A percentile compares a stretch with the other conserved stretches of the same genome.
Evolutionary conservation across 2,888 invertebrate species (phyloP).

Genomic region (Piscicola geometra): DNA sequence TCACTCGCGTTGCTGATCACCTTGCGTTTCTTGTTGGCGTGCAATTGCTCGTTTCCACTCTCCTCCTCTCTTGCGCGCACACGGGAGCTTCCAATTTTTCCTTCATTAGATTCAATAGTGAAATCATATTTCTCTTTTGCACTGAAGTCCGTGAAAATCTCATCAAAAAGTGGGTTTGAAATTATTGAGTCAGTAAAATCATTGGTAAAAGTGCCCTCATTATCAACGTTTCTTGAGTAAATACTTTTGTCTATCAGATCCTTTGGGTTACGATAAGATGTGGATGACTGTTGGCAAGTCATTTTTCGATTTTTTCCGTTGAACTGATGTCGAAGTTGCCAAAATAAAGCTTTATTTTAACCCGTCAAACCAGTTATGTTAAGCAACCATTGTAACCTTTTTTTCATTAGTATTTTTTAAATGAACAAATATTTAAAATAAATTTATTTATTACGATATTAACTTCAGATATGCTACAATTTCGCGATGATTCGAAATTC

Average conservation of each 20-base stretch:
- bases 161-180: constrained; percentile 47
- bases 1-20: constrained; percentile 39
- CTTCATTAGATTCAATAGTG: constrained; percentile 44
- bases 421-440: background rate
- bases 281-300: constrained; percentile 2
- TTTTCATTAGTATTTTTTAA: background rate
- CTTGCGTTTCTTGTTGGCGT: constrained; percentile 38
- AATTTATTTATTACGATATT: background rate
- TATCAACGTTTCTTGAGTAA: background rate
- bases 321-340: background rate
- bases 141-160: constrained; percentile 55
- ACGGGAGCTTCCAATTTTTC: background rate
- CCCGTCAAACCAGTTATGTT: background rate
- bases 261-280: constrained; percentile 3
- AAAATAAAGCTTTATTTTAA: background rate
- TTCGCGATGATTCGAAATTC: constrained; percentile 29
- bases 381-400: background rate
- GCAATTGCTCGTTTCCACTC: background rate
- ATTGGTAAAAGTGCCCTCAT: background rate
- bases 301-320: background rate
- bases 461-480: background rate
- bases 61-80: constrained; percentile 15
- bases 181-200: constrained; percentile 30
- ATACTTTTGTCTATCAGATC: background rate
- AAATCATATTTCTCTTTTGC: constrained; percentile 55